These are phyloP conservation scores for Xyliphius kryptos DNA, from an alignment of 2,113 vertebrate species.

Conservation along the genomic window DNA sequence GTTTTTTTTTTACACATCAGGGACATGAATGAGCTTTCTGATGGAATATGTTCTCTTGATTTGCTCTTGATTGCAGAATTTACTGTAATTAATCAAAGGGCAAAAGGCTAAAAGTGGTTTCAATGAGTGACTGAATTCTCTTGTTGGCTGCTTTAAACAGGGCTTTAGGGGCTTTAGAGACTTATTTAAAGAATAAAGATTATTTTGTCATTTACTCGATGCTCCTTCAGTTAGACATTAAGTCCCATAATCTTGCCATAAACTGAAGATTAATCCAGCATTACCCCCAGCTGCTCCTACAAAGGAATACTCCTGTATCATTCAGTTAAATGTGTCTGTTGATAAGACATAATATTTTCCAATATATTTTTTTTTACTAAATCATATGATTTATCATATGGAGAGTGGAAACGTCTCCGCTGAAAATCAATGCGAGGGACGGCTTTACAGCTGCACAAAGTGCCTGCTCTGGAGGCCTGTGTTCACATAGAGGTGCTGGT, in stretches of 20 bases:
- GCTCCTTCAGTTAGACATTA: slow-evolving; percentile 31
- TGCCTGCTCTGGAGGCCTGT: slow-evolving; percentile 20
- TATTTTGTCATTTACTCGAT: slow-evolving; percentile 31
- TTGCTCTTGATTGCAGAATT: slow-evolving; percentile 16
- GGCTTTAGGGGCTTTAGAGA: slow-evolving; percentile 30
- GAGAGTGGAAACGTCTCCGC: slow-evolving; percentile 17
- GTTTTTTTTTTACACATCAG: too few relatives aligned
- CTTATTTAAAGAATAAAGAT: slow-evolving; percentile 38
- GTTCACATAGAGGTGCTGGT: slow-evolving; percentile 33
- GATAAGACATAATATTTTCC: slow-evolving; percentile 19
- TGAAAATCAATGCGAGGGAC: slow-evolving; percentile 33
- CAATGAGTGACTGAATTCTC: slow-evolving; percentile 29
- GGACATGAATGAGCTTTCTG: too few relatives aligned
- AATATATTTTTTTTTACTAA: slow-evolving; percentile 24
- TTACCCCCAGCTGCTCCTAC: slow-evolving; percentile 14
- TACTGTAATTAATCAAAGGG: slow-evolving; percentile 22
- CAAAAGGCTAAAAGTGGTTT: slow-evolving; percentile 20
- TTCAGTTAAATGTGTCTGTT: slow-evolving; percentile 16
- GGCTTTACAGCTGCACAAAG: slow-evolving; percentile 23
- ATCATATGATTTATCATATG: slow-evolving; percentile 32
- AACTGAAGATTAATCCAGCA: slow-evolving; percentile 29
- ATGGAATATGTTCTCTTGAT: slow-evolving; percentile 10
- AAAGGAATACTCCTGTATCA: neutral
- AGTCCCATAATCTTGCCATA: slow-evolving; percentile 28
- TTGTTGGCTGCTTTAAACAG: slow-evolving; percentile 23